Base-by-base conservation (phyloP, 2,888 invertebrate genomes). In the Nomada ruficornis region DNA sequence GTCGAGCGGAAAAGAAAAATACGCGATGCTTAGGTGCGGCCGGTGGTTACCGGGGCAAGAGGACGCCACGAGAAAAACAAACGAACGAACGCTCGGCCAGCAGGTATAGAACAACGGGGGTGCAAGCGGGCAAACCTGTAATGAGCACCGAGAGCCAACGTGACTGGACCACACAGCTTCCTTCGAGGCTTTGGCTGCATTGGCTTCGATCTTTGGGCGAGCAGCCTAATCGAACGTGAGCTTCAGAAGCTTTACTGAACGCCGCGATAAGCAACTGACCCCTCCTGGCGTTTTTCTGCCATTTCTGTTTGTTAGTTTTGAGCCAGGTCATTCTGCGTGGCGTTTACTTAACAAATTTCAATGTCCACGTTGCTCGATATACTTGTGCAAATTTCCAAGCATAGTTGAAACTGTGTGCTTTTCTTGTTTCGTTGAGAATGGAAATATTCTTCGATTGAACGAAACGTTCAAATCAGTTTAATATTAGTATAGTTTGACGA, bases 141-240 rank as follows among this genome's bases (percentile, higher is more conserved):
- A 80, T n/a, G 60, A 26, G 36, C n/a, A 55, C 79, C 74, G 78
- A 87, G 87, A 86, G 85, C 74, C 79, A 64, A 81, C 68, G 65
- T 65, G 63, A 74, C 77, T 81, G 52, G 71, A 52, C 63, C 60
- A 36, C 50, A 68, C 68, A 23, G 62, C 57, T 72, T 60, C 57
- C 71, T 80, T 68, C 55, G 50, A 50, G 54, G 71, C 73, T 69
- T 67, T 71, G 26, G 23, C 2, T 18, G 18, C 62, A 59, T 62
- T 60, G 54, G 55, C 65, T 73, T 74, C 63, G 60, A 64, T 47
- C 67, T 18, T 63, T 23, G 74, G 55, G 60, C 77, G 68, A 76
- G 71, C 63, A 64, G 44, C 2, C 55, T 63, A 72, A 83, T 79
- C 81, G 73, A 68, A 78, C 76, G 81, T 71, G 65, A 23, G 72